Evolutionary conservation across 2,888 invertebrate species (phyloP), one percentile per base, ranked within the genome.

Genomic region (Heliconius ethilla): DNA sequence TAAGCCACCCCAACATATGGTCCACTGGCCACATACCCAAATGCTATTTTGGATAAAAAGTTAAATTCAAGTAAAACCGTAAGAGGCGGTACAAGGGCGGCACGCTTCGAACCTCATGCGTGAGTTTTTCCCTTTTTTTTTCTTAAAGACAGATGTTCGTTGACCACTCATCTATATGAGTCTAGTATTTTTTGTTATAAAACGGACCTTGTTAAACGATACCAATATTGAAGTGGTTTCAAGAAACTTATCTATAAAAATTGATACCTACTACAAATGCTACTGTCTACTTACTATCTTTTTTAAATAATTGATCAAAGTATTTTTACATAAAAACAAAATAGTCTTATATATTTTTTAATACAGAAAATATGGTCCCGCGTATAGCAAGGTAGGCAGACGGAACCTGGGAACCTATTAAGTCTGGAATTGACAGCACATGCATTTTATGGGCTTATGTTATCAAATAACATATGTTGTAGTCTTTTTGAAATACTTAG

Each of bases 131-230:
- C 37, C n/a, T 89, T 86, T 82, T 81, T 81, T 83, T 87, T 87
- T 89, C 88, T 85, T 83, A 83, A 86, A 85, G 82, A 86, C 94
- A 94, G 92, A 91, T 94, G 94, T 92, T 88, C 90, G 88, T 90
- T 90, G 93, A 93, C 94, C 94, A 92, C 92, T 93, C 91, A 85
- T 89, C 88, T 84, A 33, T 33, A 33, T 9, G 33, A 85, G 88
- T 86, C 85, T 87, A 72, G 82, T 84, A 89, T 92, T 90, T 90
- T 85, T 86, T 80, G 77, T 78, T 55, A 72, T 25, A 27, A 82
- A 80, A 80, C 81, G 82, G 83, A 82, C 78, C 82, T 85, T 87
- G 91, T 89, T 89, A 92, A 87, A 86, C 85, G 92, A 92, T 91
- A 91, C 90, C 85, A 85, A 87, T 87, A 89, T 90, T 88, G 88